Base-by-base conservation (phyloP, 2,113 vertebrate genomes). In the Prunella fulvescens region DNA sequence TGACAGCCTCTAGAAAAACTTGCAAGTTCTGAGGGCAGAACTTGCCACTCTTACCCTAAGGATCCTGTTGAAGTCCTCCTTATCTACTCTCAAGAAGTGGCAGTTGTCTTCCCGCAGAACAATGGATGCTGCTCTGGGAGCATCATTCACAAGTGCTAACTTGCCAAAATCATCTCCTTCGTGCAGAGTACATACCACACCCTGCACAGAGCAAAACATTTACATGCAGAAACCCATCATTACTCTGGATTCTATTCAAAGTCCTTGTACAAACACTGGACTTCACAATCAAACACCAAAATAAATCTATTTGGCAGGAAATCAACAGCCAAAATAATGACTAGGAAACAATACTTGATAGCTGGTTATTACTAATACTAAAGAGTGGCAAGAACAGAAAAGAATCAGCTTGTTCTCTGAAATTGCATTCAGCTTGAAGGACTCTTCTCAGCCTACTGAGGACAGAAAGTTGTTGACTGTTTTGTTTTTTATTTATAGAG, bases 111-210 rank as follows among this genome's bases (percentile, higher is more conserved):
- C 99, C 92, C 99, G 97, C 57, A 99, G 97, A 86, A 99, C 98
- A 44, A 99, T 99, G 80, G 99, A 99, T 39, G 99, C 99, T 45
- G 99, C 99, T n/a, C 99, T 98, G 5, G 99, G 99, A 48, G 99
- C 98, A 53, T 99, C 99, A 22, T 99, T 99, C 90, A 99, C 99
- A 19, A 99, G 98, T 1, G 99, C 99, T 65, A 99, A 98, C 97
- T 99, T 99, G 90, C 99, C 99, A 95, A 99, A 99, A 98, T 99
- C 99, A 57, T 99, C 99, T 57, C 99, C 99, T 94, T 99, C 99
- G 0, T 99, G 99, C 54, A 99, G 97, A 35, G 99, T 99, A 97
- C 99, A 99, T 47, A 99, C 99, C 88, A 99, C 99, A 54, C 99
- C 99, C 99, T 99, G 97, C 58, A 92, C n/a, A 96, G 40, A 97